A percentile compares a stretch with the other conserved stretches of the same genome.
phyloP scores from a whole-genome alignment of 2,113 vertebrate genomes.

The Pluvialis apricaria region DNA sequence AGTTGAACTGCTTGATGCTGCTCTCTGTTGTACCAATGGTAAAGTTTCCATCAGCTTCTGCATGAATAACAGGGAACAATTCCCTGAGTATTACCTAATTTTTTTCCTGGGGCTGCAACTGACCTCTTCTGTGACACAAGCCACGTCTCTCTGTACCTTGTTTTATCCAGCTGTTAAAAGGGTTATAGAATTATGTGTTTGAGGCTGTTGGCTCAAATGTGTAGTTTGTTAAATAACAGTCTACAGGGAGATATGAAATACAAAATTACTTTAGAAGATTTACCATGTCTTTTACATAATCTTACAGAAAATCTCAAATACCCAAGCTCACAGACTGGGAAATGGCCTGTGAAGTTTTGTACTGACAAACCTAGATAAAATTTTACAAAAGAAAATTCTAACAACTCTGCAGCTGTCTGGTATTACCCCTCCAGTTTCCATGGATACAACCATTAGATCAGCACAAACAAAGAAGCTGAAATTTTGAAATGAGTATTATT shows the following conservation, averaged over 20 bases:
- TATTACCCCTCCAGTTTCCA: constrained; percentile 51
- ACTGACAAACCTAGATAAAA: neutral
- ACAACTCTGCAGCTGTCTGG: neutral
- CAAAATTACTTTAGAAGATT: neutral
- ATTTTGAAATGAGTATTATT: constrained; percentile 18
- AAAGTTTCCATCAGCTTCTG: neutral
- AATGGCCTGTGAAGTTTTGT: neutral
- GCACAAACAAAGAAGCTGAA: constrained; percentile 14
- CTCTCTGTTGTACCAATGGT: neutral
- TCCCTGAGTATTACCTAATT: neutral
- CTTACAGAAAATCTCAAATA: neutral
- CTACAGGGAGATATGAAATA: neutral
- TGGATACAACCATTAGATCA: constrained; percentile 43
- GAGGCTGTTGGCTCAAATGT: neutral
- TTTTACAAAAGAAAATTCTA: neutral
- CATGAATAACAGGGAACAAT: neutral
- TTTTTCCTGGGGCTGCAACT: neutral
- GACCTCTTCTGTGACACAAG: neutral
- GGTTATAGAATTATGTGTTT: neutral
- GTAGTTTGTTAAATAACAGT: neutral
- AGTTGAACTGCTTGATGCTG: neutral
- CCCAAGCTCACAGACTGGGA: neutral
- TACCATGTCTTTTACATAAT: neutral
- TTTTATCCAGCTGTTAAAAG: neutral
- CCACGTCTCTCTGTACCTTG: neutral